Base-by-base conservation (phyloP, 1,140 invertebrate species). In the Triops longicaudatus region DNA sequence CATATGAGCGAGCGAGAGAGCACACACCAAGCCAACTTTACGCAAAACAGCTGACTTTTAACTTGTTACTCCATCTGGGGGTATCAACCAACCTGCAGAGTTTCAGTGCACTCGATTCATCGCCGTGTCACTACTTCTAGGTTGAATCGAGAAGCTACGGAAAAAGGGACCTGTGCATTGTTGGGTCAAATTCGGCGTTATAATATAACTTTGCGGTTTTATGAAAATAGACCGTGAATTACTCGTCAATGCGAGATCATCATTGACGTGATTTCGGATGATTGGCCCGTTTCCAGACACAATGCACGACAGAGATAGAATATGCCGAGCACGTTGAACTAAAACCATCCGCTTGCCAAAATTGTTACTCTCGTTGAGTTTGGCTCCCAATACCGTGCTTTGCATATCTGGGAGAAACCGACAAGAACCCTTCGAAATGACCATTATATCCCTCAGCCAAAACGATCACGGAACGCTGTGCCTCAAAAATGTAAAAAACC, bases 31-130 rank as follows among this genome's bases (percentile, higher is more conserved):
- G 10, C 17, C 6, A 63, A 63, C 50, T 63, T 63, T 63, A 63
- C 50, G 14, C 50, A 22, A n/a, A 63, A 63, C 50, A 63, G 50
- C 50, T 17, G 50, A 63, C 50, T 63, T 63, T 63, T 63, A 63
- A 63, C 50, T 63, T 22, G 50, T 63, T 63, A 63, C 50, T 22
- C 50, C 50, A 63, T 17, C 50, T 63, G 50, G 50, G 22, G 22
- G 50, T 17, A 63, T 63, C 6, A 63, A 63, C 22, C 50, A 22
- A 63, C 50, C 14, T 63, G 4, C 17, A 63, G 7, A 37, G 31
- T 37, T 37, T 37, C 31, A 7, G 31, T 37, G 31, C 31, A 37
- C 31, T 37, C 31, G 31, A 37, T 37, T 37, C 31, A 37, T 7
- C 31, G 31, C 31, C 31, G 31, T 37, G 31, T 37, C 31, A 37